These are phyloP conservation scores for Macquaria australasica DNA, from an alignment of 2,113 vertebrate species.

Conservation along the genomic window DNA sequence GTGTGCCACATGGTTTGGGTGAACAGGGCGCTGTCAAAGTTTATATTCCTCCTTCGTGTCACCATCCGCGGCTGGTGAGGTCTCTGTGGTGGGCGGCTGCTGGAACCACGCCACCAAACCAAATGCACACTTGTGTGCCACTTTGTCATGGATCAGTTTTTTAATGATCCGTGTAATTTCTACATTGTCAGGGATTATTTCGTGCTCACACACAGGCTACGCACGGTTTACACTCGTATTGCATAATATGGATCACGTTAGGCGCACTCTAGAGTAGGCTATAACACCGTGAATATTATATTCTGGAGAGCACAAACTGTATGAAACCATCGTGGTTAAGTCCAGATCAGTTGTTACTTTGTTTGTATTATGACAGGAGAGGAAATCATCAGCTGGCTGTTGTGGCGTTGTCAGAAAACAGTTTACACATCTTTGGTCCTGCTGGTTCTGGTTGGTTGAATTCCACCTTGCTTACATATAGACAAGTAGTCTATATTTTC, in stretches of 20 bases:
- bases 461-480: neutral
- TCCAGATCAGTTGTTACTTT: slow-evolving; percentile 33
- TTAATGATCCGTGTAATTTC: slow-evolving; percentile 19
- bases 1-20: neutral
- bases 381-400: neutral
- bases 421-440: slow-evolving; percentile 2
- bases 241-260: slow-evolving; percentile 51
- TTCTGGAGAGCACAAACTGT: neutral
- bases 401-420: slow-evolving; percentile 2
- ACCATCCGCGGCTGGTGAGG: neutral
- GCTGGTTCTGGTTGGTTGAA: neutral
- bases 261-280: neutral
- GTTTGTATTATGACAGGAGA: neutral
- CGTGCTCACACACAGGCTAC: slow-evolving; percentile 16
- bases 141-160: slow-evolving; percentile 2
- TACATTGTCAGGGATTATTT: slow-evolving; percentile 41
- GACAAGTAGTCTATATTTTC: neutral
- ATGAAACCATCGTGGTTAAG: neutral
- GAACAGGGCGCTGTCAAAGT: slow-evolving; percentile 40
- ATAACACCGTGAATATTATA: neutral
- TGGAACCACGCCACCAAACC: slow-evolving; percentile 18
- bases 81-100: neutral
- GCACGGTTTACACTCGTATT: slow-evolving; percentile 45
- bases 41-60: neutral
- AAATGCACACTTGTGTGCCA: neutral